phyloP scores from a whole-genome alignment of 2,888 invertebrate genomes.

The Lithodes maja region DNA sequence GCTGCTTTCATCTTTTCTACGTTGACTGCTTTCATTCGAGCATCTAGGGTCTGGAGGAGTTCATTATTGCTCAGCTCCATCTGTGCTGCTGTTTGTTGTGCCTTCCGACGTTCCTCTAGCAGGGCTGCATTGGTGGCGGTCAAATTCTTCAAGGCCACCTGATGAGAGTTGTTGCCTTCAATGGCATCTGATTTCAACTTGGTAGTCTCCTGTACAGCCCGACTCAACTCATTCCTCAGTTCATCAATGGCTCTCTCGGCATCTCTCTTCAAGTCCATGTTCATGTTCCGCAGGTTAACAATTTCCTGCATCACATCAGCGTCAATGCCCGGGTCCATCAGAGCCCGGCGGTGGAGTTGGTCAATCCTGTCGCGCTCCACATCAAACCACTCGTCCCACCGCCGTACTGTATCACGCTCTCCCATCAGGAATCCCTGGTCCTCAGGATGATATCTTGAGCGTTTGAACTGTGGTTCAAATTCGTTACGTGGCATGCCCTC shows the following conservation, averaged over 20 bases:
- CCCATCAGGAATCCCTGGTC: conserved; percentile 6
- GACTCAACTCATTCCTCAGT: conserved; percentile 42
- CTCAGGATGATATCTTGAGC: not conserved
- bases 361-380: conserved; percentile 10
- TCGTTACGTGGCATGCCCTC: not conserved
- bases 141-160: conserved; percentile 36
- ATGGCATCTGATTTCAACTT: conserved; percentile 8
- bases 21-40: not conserved
- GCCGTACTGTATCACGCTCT: conserved; percentile 1
- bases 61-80: conserved; percentile 8
- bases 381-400: conserved; percentile 46
- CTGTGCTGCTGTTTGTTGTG: conserved; percentile 11
- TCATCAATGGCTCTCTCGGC: conserved; percentile 39
- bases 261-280: conserved; percentile 38
- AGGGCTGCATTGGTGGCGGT: conserved; percentile 32
- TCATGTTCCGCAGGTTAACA: conserved; percentile 49
- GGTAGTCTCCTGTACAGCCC: conserved; percentile 24
- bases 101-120: conserved; percentile 28
- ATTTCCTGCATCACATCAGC: conserved; percentile 38
- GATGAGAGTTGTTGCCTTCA: conserved; percentile 5
- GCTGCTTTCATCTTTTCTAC: not conserved
- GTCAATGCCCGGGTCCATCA: not conserved
- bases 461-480: not conserved
- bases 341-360: not conserved
- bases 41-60: not conserved